phyloP scores from a whole-genome alignment of 2,113 vertebrate genomes.

The Aleadryas rufinucha region DNA sequence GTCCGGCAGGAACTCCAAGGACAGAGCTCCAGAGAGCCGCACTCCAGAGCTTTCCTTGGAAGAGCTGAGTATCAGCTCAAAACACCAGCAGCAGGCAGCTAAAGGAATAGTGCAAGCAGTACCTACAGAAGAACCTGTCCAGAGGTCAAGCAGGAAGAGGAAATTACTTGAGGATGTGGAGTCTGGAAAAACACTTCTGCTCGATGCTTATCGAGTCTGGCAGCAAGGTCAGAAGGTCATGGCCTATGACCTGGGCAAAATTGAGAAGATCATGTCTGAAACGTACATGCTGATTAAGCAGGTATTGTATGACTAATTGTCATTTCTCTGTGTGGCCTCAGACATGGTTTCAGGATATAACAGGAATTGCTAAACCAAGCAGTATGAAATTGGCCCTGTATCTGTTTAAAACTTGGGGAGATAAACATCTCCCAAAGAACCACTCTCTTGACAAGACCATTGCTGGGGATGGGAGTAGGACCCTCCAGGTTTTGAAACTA shows the following conservation, averaged over 20 bases:
- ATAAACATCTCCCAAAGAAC: neutral
- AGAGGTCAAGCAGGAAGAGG: conserved; percentile 83
- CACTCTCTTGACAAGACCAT: neutral
- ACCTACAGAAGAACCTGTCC: conserved; percentile 65
- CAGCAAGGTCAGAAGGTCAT: conserved; percentile 97
- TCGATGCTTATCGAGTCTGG: conserved; percentile 96
- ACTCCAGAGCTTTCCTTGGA: conserved; percentile 90
- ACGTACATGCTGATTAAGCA: conserved; percentile 99
- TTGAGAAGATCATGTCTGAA: conserved; percentile 98
- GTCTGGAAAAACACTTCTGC: conserved; percentile 87
- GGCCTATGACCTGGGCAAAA: conserved; percentile 90
- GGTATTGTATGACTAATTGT: conserved; percentile 34
- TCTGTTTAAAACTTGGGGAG: neutral
- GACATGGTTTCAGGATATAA: neutral
- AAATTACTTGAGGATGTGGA: conserved; percentile 85
- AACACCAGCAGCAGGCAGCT: conserved; percentile 61
- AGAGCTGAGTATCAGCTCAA: conserved; percentile 92
- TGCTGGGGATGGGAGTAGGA: neutral
- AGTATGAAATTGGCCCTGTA: neutral
- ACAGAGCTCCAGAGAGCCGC: conserved; percentile 76
- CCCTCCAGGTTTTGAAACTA: neutral
- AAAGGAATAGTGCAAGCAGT: conserved; percentile 16
- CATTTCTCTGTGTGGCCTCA: neutral
- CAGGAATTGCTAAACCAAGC: neutral
- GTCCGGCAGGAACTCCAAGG: conserved; percentile 56